Evolutionary conservation across 64 coral and sea anemone genomes (phyloP).

Genomic region (Porites australiensis): DNA sequence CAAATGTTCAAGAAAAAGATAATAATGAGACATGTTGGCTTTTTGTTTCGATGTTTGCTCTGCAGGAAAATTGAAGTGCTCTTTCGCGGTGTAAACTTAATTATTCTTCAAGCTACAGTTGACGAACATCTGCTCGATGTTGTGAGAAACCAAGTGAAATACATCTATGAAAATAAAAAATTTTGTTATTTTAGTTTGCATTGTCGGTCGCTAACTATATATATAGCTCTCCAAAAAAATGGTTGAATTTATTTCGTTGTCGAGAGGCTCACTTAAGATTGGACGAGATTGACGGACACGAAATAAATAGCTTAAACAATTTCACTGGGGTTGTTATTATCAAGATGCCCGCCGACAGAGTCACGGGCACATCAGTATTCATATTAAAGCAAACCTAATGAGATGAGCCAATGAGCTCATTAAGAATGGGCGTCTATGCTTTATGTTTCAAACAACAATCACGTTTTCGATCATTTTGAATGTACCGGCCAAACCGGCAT

Average conservation of each 20-base stretch:
- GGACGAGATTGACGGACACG: background rate
- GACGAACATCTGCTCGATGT: background rate
- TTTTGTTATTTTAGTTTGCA: too few species aligned
- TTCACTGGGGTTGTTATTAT: background rate
- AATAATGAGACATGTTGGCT: background rate
- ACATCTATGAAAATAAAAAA: background rate
- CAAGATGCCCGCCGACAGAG: background rate
- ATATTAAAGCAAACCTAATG: background rate
- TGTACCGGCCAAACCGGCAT: background rate
- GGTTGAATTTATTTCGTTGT: too few species aligned
- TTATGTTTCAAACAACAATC: too few species aligned
- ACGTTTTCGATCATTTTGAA: too few species aligned
- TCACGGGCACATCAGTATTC: background rate
- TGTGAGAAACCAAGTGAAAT: background rate
- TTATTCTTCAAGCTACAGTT: background rate
- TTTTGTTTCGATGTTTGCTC: slow-evolving; percentile 13
- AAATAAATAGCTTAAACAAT: background rate
- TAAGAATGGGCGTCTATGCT: background rate
- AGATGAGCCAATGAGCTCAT: background rate
- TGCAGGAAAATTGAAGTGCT: slow-evolving; percentile 28
- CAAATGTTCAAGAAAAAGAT: background rate
- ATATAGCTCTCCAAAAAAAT: too few species aligned
- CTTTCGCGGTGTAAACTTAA: background rate
- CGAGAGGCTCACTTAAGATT: too few species aligned
- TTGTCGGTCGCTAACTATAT: too few species aligned